Conservation (phyloP, 2,113 vertebrate genomes). For the Aptenodytes patagonicus region DNA sequence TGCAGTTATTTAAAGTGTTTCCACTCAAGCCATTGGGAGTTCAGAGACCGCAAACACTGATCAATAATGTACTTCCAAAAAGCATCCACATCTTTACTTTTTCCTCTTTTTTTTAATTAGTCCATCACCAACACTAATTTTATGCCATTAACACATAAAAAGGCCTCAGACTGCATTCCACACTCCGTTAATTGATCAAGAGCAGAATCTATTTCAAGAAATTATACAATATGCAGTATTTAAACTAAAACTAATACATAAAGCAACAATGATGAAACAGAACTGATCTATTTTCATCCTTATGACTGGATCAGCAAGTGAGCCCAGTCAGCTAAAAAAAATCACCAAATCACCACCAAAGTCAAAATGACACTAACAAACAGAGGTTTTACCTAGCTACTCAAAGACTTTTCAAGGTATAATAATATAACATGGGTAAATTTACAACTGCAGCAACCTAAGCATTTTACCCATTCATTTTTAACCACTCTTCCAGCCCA, state of each 20-base stretch:
- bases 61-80: background rate
- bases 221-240: background rate
- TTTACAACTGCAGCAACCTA: background rate
- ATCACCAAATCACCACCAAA: background rate
- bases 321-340: background rate
- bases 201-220: background rate
- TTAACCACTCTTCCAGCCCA: background rate
- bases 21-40: background rate
- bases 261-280: background rate
- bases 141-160: background rate
- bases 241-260: background rate
- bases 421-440: background rate
- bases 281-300: background rate
- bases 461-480: background rate
- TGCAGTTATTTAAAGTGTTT: background rate
- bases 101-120: background rate
- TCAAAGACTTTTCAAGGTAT: background rate
- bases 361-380: background rate
- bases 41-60: background rate
- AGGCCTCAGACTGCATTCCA: background rate
- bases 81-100: background rate
- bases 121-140: background rate
- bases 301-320: background rate
- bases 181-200: background rate
- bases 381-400: background rate